phyloP scores from a whole-genome alignment of 1,140 invertebrate genomes.

The Pantala flavescens region DNA sequence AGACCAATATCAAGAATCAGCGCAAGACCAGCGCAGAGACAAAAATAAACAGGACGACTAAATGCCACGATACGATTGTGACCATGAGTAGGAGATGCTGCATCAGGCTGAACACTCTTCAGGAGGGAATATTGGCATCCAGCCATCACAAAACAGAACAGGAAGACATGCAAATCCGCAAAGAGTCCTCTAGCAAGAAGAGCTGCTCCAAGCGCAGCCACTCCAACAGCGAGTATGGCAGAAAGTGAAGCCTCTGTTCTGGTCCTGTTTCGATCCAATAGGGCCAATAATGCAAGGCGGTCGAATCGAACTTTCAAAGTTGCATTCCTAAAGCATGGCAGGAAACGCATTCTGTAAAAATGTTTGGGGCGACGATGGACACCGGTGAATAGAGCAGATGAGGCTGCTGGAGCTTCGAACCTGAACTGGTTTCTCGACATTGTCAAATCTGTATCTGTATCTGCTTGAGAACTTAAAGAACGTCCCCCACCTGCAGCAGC shows the following conservation, averaged over 20 bases:
- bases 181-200: conserved; percentile 80
- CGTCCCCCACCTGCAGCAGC: conserved; percentile 16
- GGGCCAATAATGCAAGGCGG: conserved; percentile 76
- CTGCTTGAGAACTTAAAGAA: conserved; percentile 27
- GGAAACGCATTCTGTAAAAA: conserved; percentile 76
- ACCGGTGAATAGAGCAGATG: not conserved
- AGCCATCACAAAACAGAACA: conserved; percentile 94
- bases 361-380: conserved; percentile 45
- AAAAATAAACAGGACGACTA: conserved; percentile 89
- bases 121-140: conserved; percentile 95
- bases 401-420: conserved; percentile 18
- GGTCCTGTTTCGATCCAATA: conserved; percentile 86
- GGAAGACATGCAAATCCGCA: conserved; percentile 82
- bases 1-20: conserved; percentile 47
- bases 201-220: conserved; percentile 73
- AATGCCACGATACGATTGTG: conserved; percentile 95
- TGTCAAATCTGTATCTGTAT: conserved; percentile 29
- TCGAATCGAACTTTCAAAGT: conserved; percentile 66
- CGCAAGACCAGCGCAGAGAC: conserved; percentile 66
- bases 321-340: conserved; percentile 43
- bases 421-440: conserved; percentile 25
- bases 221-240: conserved; percentile 72
- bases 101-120: conserved; percentile 98
- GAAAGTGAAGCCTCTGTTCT: conserved; percentile 74
- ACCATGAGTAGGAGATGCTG: conserved; percentile 94